These are phyloP conservation scores for Reticulitermes lucifugus DNA, from an alignment of 2,888 invertebrate species.

Conservation along the genomic window DNA sequence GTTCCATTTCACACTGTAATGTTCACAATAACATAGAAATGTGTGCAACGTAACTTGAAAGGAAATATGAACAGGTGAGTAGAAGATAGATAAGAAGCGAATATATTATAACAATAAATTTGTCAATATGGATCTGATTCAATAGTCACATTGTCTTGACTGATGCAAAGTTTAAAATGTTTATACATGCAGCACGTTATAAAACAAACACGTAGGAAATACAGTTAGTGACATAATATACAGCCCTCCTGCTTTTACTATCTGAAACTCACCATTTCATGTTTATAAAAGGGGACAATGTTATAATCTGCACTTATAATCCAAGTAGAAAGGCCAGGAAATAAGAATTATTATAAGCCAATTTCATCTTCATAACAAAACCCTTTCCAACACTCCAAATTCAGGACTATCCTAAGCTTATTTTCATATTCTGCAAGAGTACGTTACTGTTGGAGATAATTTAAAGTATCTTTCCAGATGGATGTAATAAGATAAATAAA, in stretches of 20 bases:
- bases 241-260: neutral
- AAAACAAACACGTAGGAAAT: constrained; percentile 21
- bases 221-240: neutral
- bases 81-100: constrained; percentile 27
- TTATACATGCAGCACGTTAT: constrained; percentile 16
- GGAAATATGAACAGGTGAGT: constrained; percentile 23
- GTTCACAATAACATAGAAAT: constrained; percentile 23
- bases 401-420: too few species aligned
- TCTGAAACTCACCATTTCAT: constrained; percentile 36
- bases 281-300: constrained; percentile 1
- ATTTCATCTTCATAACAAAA: too few species aligned
- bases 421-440: too few species aligned
- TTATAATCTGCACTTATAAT: neutral
- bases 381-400: too few species aligned
- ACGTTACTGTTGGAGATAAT: too few species aligned
- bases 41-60: neutral
- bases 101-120: constrained; percentile 11
- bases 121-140: constrained; percentile 7
- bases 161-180: constrained; percentile 24
- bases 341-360: neutral
- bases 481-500: too few species aligned
- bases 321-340: constrained; percentile 20
- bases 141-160: neutral
- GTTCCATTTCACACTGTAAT: neutral
- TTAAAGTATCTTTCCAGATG: too few species aligned